These are phyloP conservation scores for Pseudolaguvia tuberculata DNA, from an alignment of 2,113 vertebrate species.

Conservation along the genomic window DNA sequence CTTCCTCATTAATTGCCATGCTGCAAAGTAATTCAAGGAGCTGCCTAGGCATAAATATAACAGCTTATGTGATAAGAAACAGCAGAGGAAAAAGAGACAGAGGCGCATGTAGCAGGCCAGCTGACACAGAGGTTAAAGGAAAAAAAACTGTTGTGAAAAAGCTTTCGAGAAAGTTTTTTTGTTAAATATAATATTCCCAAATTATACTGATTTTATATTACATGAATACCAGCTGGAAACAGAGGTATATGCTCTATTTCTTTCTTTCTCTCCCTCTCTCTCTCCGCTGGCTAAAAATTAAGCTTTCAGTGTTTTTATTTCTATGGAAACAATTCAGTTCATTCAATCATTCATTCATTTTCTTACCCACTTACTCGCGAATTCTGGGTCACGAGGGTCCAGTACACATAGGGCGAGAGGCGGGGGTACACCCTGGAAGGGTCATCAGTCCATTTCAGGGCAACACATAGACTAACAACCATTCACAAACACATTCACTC, in stretches of 20 bases:
- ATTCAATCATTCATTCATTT: no score
- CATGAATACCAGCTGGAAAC: background rate
- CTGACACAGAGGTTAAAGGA: background rate
- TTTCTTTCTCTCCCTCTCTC: background rate
- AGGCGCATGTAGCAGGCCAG: background rate
- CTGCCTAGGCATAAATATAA: background rate
- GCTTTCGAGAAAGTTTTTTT: background rate
- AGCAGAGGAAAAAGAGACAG: background rate
- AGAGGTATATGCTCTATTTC: background rate
- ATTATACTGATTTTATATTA: conserved; percentile 1
- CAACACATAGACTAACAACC: no score
- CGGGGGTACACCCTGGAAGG: no score
- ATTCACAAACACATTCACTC: no score
- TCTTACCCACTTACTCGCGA: no score
- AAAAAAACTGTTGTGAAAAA: background rate
- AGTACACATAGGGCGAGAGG: no score
- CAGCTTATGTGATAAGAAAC: background rate
- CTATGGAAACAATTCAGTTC: background rate
- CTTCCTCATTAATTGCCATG: background rate
- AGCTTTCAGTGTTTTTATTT: background rate
- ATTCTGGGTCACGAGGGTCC: no score
- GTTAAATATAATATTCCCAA: conserved; percentile 4
- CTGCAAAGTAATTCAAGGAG: background rate
- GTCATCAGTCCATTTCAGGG: no score
- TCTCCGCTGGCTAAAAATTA: background rate